phyloP scores from a whole-genome alignment of 2,797 vertebrate genomes.

The Amniataba percoides region DNA sequence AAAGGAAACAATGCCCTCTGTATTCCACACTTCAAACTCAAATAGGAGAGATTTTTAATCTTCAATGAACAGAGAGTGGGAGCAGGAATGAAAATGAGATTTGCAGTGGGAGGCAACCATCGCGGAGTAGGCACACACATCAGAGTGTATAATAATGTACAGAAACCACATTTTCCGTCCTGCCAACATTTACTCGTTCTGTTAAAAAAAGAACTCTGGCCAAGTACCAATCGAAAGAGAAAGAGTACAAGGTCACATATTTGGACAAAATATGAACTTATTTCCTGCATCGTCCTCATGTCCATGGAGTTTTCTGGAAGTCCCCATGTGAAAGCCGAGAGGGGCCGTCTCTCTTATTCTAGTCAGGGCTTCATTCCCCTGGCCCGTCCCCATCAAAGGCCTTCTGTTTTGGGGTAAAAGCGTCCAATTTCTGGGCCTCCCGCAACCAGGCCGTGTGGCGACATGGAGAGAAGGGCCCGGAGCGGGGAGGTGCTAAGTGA shows the following conservation, averaged over 20 bases:
- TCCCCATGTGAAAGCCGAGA: slow-evolving; percentile 79
- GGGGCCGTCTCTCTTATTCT: slow-evolving; percentile 57
- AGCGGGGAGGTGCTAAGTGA: slow-evolving; percentile 75
- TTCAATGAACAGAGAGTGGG: slow-evolving; percentile 20
- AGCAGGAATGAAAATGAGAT: slow-evolving; percentile 21
- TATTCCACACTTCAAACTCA: slow-evolving; percentile 40
- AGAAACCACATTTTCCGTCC: slow-evolving; percentile 32
- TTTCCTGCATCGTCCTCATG: slow-evolving; percentile 56
- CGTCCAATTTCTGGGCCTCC: slow-evolving; percentile 74
- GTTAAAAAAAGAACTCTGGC: neutral
- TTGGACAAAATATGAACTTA: slow-evolving; percentile 59
- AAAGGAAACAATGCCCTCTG: slow-evolving; percentile 65
- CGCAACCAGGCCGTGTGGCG: slow-evolving; percentile 55
- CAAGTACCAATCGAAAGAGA: slow-evolving; percentile 38
- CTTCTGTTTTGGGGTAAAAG: slow-evolving; percentile 71
- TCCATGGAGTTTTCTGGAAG: slow-evolving; percentile 71
- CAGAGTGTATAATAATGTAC: slow-evolving; percentile 20
- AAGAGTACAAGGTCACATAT: slow-evolving; percentile 47
- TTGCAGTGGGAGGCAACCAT: slow-evolving; percentile 10
- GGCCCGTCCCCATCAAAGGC: slow-evolving; percentile 76
- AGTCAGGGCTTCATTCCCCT: slow-evolving; percentile 63
- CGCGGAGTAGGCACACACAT: slow-evolving; percentile 18
- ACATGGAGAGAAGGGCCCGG: slow-evolving; percentile 53
- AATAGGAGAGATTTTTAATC: slow-evolving; percentile 23
- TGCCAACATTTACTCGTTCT: slow-evolving; percentile 38